Base-by-base conservation (phyloP, 2,797 vertebrate genomes). In the Channa striata region DNA sequence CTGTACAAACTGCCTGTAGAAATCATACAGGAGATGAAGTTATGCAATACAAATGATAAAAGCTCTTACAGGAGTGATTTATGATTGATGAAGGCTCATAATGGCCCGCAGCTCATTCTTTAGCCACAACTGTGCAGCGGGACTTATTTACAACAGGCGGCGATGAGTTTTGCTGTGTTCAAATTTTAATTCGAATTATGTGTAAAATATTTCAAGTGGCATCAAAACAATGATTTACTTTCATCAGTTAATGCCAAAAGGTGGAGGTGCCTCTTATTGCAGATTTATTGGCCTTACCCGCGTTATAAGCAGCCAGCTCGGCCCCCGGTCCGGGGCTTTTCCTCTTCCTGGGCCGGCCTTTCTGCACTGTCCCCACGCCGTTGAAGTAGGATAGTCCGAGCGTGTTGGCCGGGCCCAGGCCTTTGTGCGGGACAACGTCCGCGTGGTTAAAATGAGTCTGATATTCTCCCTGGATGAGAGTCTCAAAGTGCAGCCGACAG, bases 401-500 rank as follows among this genome's bases (percentile, higher is more conserved):
- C 67, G 97, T 91, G 77, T 95, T 96, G 89, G 95, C 93, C 85
- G 96, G 93, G 60, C 96, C 94, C 42, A 96, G 94, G 80, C 96
- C 96, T 93, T 99, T 98, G 89, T 95, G 95, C n/a, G 96, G 90
- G 3, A 94, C 95, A 80, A 96, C 96, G 81, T 98, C 97, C 88
- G 95, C 95, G 68, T 97, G 97, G 92, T 95, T 96, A 94, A 98
- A 99, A 84, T 97, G 97, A 70, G 96, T 93, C 76, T 96, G 96
- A 92, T 97, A 98, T 91, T 98, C 97, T 88, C 97, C 98, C 91
- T 98, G 98, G 86, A 99, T 95, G 80, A 99, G 94, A 78, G 96
- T 96, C 93, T 99, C 97, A 95, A 99, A 99, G 94, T 99, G 98
- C 91, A 97, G 95, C 77, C 97, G 96, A 87, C 98, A 99, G 92